phyloP scores from a whole-genome alignment of 2,797 vertebrate species.

The Microtus obscurus region DNA sequence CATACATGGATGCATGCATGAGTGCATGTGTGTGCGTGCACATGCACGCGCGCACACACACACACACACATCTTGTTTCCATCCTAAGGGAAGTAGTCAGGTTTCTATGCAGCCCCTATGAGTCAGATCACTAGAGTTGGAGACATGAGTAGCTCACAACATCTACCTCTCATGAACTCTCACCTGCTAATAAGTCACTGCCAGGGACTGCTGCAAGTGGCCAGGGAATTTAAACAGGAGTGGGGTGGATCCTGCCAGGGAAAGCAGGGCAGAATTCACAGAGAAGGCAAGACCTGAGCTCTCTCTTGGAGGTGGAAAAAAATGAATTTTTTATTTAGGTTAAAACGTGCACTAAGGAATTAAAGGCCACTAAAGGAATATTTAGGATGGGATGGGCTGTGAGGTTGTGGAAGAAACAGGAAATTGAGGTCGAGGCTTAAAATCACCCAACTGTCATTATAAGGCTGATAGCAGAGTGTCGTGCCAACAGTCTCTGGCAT shows the following conservation, averaged over 20 bases:
- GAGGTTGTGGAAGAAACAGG: slow-evolving; percentile 41
- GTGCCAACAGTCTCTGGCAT: slow-evolving; percentile 14
- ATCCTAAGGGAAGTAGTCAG: neutral
- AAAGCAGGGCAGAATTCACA: slow-evolving; percentile 56
- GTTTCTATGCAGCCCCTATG: neutral
- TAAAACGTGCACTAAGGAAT: slow-evolving; percentile 77
- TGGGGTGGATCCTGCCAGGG: slow-evolving; percentile 3
- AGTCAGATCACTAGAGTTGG: neutral
- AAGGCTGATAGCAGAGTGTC: slow-evolving; percentile 44
- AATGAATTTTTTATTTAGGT: slow-evolving; percentile 79
- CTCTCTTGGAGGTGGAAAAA: slow-evolving; percentile 47
- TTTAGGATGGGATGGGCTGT: slow-evolving; percentile 64
- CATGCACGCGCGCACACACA: neutral
- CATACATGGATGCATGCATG: neutral
- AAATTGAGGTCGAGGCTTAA: slow-evolving; percentile 79
- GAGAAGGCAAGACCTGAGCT: slow-evolving; percentile 57
- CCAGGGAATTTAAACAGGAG: neutral
- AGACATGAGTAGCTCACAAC: neutral
- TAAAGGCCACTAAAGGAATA: slow-evolving; percentile 69
- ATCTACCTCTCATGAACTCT: neutral
- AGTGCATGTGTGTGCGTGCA: neutral
- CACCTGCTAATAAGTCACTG: slow-evolving; percentile 1
- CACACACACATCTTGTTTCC: neutral
- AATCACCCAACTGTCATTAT: slow-evolving; percentile 49
- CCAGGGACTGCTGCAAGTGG: neutral